Base-by-base conservation (phyloP, 2,888 invertebrate genomes). In the Yponomeuta sedellus region DNA sequence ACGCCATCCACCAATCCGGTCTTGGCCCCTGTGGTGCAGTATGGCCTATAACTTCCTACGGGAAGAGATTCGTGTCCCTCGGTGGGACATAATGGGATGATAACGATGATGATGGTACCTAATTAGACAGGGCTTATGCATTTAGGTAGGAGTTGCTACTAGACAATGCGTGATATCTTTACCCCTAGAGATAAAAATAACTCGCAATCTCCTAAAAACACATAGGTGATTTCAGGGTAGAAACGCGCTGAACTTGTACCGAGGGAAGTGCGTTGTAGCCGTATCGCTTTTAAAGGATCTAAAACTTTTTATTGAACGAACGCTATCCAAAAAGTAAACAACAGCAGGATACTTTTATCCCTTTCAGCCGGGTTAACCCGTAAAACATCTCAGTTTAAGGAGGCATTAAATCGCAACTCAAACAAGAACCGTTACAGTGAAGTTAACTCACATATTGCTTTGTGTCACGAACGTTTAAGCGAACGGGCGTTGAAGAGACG, bases 361-460 rank as follows among this genome's bases (percentile, higher is more conserved):
- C 81, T 87, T 87, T 85, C 85, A 82, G 81, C 78, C 84, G 84
- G 85, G 88, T 86, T 89, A 88, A 89, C 88, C 88, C 87, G 87
- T 89, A 88, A 91, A 91, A 87, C 89, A 88, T 90, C 89, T 88
- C 88, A 88, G 89, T 89, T 91, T 88, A 89, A 89, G 89, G 88
- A 88, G 88, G 89, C 91, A 90, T 91, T 90, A 91, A 90, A 91
- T 90, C 88, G 89, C 90, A 89, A 91, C 88, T 90, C 88, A 89
- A 90, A 91, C 91, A 89, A 89, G 88, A 88, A 83, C 87, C 86
- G 89, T 90, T 90, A 89, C 88, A 88, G 79, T 82, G 88, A 88
- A 90, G 88, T 90, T 88, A 88, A 89, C 89, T 90, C 89, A 88
- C 89, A 90, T 90, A 91, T 90, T 89, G 90, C 89, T 88, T 89